Percentiles rank a stretch among this genome's conserved stretches.
phyloP scores from a whole-genome alignment of 2,113 vertebrate species.

The Aegotheles bennettii region DNA sequence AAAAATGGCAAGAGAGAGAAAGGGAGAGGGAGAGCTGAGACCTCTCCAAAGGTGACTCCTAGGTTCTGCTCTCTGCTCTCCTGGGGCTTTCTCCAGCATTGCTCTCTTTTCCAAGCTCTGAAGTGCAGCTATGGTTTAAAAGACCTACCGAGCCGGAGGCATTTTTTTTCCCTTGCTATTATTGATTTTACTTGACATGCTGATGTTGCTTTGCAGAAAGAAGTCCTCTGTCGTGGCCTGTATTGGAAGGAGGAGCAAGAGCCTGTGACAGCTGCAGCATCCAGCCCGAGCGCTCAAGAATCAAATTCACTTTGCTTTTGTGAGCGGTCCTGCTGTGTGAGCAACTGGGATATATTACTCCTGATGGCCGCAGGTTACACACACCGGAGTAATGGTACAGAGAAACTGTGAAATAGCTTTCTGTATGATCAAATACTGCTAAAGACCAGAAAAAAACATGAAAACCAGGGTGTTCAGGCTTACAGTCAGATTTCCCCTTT shows the following conservation, averaged over 20 bases:
- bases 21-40: not conserved
- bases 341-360: not conserved
- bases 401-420: not conserved
- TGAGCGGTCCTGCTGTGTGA: not conserved
- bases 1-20: not conserved
- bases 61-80: not conserved
- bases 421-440: not conserved
- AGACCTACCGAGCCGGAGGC: not conserved
- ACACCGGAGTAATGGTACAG: not conserved
- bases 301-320: not conserved
- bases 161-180: not conserved
- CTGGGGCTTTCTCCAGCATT: not conserved
- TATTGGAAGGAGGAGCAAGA: not conserved
- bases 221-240: not conserved
- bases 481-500: not conserved
- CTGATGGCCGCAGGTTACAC: not conserved
- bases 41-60: not conserved
- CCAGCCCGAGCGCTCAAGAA: not conserved
- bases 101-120: not conserved
- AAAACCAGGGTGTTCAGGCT: not conserved
- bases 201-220: not conserved
- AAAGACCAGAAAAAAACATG: not conserved
- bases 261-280: not conserved
- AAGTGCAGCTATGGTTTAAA: not conserved
- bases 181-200: conserved; percentile 13